Evolutionary conservation across 35 echinoderm and acorn worm genomes (phyloP).

Genomic region (Heliocidaris erythrogramma): DNA sequence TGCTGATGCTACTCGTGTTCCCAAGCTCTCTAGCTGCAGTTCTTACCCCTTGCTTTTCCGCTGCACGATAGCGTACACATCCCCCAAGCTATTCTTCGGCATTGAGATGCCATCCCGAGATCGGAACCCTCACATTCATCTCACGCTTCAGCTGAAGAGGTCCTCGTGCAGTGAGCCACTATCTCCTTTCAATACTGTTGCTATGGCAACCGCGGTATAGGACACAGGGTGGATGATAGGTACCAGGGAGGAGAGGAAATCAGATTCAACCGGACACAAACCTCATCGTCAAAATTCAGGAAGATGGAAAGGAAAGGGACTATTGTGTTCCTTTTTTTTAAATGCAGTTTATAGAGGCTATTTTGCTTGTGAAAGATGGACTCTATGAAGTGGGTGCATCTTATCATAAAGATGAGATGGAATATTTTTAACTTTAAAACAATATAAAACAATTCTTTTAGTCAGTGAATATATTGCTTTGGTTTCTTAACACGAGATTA

Average conservation of each 20-base stretch:
- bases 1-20: neutral
- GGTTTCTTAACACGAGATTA: too few species aligned
- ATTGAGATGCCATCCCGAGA: neutral
- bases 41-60: neutral
- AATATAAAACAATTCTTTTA: too few species aligned
- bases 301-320: neutral
- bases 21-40: neutral
- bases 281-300: neutral
- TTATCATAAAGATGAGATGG: too few species aligned
- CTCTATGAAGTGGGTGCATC: neutral
- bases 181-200: neutral
- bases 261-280: neutral
- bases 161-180: constrained; percentile 7
- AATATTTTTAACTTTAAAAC: too few species aligned
- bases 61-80: neutral
- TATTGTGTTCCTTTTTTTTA: neutral
- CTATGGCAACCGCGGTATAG: neutral
- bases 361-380: neutral
- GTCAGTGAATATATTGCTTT: too few species aligned
- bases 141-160: neutral
- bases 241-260: neutral
- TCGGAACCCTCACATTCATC: constrained; percentile 1
- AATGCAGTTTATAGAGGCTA: neutral
- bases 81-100: neutral
- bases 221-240: neutral